phyloP scores from a whole-genome alignment of 2,797 vertebrate genomes.

The Propithecus perrieri region DNA sequence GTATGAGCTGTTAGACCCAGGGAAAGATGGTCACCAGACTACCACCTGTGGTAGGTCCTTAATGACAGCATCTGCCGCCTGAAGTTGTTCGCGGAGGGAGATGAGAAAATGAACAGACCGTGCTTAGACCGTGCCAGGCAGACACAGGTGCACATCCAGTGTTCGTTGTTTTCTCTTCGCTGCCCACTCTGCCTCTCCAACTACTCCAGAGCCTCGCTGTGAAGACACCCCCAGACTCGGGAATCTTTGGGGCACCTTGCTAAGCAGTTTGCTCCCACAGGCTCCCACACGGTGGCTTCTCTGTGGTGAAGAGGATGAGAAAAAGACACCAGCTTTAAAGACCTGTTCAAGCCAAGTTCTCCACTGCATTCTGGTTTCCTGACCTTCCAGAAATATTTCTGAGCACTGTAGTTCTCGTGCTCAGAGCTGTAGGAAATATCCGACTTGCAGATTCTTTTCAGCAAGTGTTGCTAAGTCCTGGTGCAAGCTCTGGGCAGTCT shows the following conservation, averaged over 20 bases:
- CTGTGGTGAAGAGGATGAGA: too few species aligned
- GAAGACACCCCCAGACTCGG: neutral
- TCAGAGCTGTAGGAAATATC: neutral
- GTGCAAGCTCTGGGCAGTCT: neutral
- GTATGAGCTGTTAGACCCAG: neutral
- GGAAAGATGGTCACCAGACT: neutral
- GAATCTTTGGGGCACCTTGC: too few species aligned
- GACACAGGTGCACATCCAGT: accelerated
- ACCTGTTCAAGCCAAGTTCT: neutral
- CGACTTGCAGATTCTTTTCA: neutral
- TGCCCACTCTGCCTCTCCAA: neutral
- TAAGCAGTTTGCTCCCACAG: neutral
- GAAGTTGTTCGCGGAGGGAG: neutral
- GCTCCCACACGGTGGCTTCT: neutral
- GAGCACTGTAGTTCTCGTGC: neutral
- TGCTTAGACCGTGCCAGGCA: too few species aligned
- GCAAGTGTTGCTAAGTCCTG: neutral
- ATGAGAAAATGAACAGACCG: neutral
- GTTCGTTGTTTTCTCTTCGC: neutral
- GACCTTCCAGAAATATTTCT: neutral
- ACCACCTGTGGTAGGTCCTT: neutral
- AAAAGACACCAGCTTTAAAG: neutral
- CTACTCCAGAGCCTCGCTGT: neutral
- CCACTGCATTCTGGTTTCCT: neutral
- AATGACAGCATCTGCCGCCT: accelerated